Evolutionary conservation across 1,140 invertebrate species (phyloP), one percentile per base, ranked within the genome.

Genomic region (Micrasema longulum): DNA sequence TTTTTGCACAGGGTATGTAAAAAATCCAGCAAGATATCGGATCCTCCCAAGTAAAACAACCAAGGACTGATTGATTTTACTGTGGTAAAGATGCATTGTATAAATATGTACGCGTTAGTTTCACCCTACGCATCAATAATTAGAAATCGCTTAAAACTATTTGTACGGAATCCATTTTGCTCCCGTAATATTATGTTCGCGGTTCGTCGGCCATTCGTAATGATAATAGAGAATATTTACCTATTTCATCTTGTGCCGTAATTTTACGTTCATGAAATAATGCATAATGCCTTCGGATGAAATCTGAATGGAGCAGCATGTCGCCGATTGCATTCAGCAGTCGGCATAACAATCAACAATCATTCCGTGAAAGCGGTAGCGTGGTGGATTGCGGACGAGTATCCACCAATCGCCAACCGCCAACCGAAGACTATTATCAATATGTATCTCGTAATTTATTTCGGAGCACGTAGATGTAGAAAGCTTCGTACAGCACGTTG

Each of bases 271-370:
- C 26, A 7, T 31, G 43, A 64, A 45, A 64, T 64, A 64, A 64
- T 47, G 60, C 60, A 64, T 64, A 64, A 64, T 64, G 60, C 22
- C 16, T 22, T 47, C 12, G 60, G n/a, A 47, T 63, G 60, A 64
- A 47, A 47, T 64, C 23, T 64, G 60, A 64, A 64, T 64, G 60
- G n/a, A 31, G 41, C 60, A 12, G 60, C 60, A 12, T 64, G 60
- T 47, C 60, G 60, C 43, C 41, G 22, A 64, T 64, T 64, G 43
- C 60, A 31, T 64, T 16, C 23, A 47, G 43, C 60, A 10, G 26
- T 31, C 26, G 26, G 7, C 26, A 31, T 31, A 31, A 31, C 26
- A 31, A 31, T 31, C 23, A 60, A 60, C 31, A 45, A 64, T 64
- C 20, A 64, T 64, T 16, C 22, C 60, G 43, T 47, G 60, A 64